Base-by-base conservation (phyloP, 2,888 invertebrate genomes). In the Theretra japonica region DNA sequence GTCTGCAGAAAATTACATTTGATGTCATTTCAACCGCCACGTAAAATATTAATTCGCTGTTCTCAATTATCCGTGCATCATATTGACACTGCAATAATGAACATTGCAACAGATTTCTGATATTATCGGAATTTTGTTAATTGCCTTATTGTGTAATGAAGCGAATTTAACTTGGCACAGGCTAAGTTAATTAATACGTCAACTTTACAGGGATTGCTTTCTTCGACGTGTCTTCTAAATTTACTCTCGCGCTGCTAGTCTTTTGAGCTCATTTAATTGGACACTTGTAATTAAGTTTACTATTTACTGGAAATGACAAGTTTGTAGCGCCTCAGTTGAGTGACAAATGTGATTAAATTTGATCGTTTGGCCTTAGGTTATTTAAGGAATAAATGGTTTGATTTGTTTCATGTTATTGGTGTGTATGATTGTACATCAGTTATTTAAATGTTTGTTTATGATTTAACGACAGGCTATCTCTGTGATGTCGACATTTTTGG, bases 71-170 rank as follows among this genome's bases (percentile, higher is more conserved):
- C 23, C n/a, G 53, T 58, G 25, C 41, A 23, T 23, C 41, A 65
- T 65, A 41, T 65, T 65, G 62, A 65, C 62, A 62, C 33, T 33
- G n/a, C 15, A 41, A 19, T 65, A 65, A 41, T 65, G 62, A 65
- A 41, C 17, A 41, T 41, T 65, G 62, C 62, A 65, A 41, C 41
- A 33, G n/a, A 41, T 41, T 65, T 65, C 62, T 41, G 62, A 65
- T 65, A 41, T 17, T 65, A 65, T 65, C 62, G 41, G 15, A 19
- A 65, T 41, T 23, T 65, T 41, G 62, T 65, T 41, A 65, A 65
- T 65, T 65, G 62, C 21, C 41, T 41, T 41, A 65, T 23, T 65
- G 62, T 21, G 23, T 65, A 65, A 65, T 65, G 4, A 41, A 21
- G 41, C 41, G 62, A 65, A 65, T 23, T 41, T 53, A 53, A 53